Evolutionary conservation across 2,113 vertebrate genomes (phyloP).

Genomic region (Corapipo altera): DNA sequence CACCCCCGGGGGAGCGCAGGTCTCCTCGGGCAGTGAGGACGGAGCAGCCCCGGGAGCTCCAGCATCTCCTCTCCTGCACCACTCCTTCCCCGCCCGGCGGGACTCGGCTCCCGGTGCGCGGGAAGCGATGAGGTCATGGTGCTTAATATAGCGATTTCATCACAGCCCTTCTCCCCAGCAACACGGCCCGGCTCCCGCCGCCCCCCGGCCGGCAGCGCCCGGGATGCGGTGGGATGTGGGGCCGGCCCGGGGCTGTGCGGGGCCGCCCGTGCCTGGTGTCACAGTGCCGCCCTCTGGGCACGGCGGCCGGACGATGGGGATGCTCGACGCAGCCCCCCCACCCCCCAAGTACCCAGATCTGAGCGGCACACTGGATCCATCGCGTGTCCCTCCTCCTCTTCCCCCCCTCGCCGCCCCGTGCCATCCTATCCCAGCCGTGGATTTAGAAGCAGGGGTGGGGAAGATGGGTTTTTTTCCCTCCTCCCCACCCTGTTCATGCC

Average conservation of each 20-base stretch:
- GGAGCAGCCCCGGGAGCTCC: background rate
- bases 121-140: conserved; percentile 71
- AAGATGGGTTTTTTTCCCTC: background rate
- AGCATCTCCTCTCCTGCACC: background rate
- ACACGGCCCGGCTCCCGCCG: conserved; percentile 40
- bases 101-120: conserved; percentile 55
- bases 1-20: background rate
- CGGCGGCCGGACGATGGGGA: background rate
- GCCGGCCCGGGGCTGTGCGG: background rate
- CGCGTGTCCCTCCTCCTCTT: background rate
- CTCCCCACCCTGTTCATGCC: background rate
- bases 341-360: fast-evolving
- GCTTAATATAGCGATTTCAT: conserved; percentile 70
- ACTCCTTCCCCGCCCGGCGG: background rate
- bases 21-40: background rate
- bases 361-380: background rate
- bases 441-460: background rate
- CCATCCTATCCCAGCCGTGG: background rate
- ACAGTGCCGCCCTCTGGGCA: conserved; percentile 61
- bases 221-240: background rate
- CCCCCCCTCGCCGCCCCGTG: background rate
- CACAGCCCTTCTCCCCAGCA: conserved; percentile 66
- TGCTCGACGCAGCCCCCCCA: background rate
- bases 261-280: conserved; percentile 14
- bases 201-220: conserved; percentile 7